Percentiles rank a stretch among this genome's conserved stretches.
Conservation (phyloP, 2,113 vertebrate genomes). For the Mohoua ochrocephala region DNA sequence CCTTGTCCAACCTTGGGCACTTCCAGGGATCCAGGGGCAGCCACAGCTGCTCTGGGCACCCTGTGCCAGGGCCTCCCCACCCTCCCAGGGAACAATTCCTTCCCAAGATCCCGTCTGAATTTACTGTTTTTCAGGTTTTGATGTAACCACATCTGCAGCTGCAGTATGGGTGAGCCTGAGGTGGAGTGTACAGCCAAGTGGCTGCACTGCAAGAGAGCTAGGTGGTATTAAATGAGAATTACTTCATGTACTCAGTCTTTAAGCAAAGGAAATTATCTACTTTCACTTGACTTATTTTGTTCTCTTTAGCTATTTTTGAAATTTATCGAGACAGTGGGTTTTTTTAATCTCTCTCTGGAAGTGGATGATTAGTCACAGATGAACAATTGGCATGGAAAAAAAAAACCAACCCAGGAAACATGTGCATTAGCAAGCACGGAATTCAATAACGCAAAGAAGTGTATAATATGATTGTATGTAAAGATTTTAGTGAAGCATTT, state of each 20-base stretch:
- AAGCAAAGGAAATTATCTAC: not conserved
- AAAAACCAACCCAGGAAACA: not conserved
- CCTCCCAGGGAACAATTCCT: not conserved
- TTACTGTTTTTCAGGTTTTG: not conserved
- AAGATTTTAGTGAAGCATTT: slow-evolving; percentile 4
- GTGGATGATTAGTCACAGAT: not conserved
- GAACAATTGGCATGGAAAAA: not conserved
- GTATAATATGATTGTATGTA: not conserved
- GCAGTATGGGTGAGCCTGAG: not conserved
- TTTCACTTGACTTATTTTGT: not conserved
- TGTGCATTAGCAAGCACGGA: not conserved
- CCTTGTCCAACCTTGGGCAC: not conserved
- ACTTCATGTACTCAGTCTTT: not conserved
- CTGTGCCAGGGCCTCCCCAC: not conserved
- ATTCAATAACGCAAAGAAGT: not conserved
- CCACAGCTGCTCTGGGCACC: not conserved
- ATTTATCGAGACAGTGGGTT: not conserved
- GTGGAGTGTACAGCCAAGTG: not conserved
- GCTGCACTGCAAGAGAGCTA: not conserved
- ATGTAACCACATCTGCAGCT: not conserved
- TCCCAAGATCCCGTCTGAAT: not conserved
- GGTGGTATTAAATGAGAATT: not conserved
- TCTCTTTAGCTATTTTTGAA: not conserved
- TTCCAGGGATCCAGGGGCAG: not conserved
- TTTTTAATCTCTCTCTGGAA: not conserved